Evolutionary conservation across 2,113 vertebrate species (phyloP).

Genomic region (Seriola quinqueradiata): DNA sequence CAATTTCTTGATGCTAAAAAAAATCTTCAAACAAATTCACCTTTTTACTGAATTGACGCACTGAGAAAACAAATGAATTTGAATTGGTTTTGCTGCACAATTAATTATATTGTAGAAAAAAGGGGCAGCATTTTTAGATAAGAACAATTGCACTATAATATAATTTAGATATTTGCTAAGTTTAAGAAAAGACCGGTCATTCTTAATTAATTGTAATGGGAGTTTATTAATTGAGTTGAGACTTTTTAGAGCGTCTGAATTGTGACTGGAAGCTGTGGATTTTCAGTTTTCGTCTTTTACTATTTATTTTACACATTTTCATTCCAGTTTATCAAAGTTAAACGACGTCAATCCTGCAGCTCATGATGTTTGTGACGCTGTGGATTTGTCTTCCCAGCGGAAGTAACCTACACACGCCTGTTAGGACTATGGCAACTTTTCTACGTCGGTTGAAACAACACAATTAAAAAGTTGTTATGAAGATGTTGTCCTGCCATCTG

Average conservation of each 20-base stretch:
- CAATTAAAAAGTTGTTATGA: slow-evolving; percentile 24
- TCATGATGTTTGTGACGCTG: background rate
- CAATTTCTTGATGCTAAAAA: background rate
- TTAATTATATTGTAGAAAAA: background rate
- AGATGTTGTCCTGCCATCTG: slow-evolving; percentile 35
- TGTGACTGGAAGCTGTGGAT: background rate
- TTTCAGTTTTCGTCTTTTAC: background rate
- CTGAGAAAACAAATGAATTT: background rate
- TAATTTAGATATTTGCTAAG: background rate
- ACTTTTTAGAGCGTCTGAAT: background rate
- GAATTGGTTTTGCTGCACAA: background rate
- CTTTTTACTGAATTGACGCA: background rate
- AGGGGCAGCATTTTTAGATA: background rate
- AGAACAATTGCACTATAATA: background rate
- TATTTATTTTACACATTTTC: background rate
- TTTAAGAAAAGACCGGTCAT: background rate
- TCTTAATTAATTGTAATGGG: background rate
- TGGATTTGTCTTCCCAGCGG: background rate
- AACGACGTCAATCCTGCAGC: background rate
- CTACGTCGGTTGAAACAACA: slow-evolving; percentile 22
- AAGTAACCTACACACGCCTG: background rate
- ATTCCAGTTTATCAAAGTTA: background rate
- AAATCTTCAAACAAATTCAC: background rate
- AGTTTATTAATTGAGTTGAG: background rate
- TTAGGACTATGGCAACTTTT: background rate